Evolutionary conservation across 2,888 invertebrate species (phyloP), one percentile per base, ranked within the genome.

Genomic region (Holacanthella duospinosa): DNA sequence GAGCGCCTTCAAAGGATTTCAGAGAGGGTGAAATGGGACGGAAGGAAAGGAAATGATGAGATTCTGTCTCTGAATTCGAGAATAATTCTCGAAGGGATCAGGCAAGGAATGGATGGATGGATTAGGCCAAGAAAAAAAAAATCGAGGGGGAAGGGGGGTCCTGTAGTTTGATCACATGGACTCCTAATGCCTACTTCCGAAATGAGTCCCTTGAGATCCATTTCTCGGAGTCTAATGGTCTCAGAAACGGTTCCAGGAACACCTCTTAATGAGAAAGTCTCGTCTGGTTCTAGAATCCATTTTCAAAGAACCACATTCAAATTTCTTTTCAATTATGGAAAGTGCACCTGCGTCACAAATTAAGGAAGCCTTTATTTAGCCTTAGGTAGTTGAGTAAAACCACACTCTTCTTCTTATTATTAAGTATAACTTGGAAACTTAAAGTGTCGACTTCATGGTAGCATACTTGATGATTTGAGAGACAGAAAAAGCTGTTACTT

Each of bases 341-440:
- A 48, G 48, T 48, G 48, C 48, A 48, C 48, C 48, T 48, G 48
- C 48, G 48, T 21, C 48, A n/a, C 48, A 48, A 36, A 12, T 36
- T 36, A 36, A 36, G n/a, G n/a, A n/a, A n/a, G n/a, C n/a, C n/a
- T n/a, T n/a, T n/a, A n/a, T n/a, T n/a, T n/a, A n/a, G n/a, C n/a
- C n/a, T n/a, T n/a, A n/a, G n/a, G n/a, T n/a, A n/a, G n/a, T n/a
- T n/a, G n/a, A n/a, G n/a, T n/a, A n/a, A n/a, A n/a, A n/a, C n/a
- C n/a, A n/a, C n/a, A n/a, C n/a, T n/a, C n/a, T n/a, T n/a, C n/a
- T n/a, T n/a, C n/a, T n/a, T n/a, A n/a, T n/a, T n/a, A n/a, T n/a
- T n/a, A n/a, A n/a, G n/a, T n/a, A n/a, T n/a, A n/a, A n/a, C n/a
- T n/a, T n/a, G n/a, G n/a, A n/a, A n/a, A n/a, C n/a, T n/a, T n/a